Percentiles rank a stretch among this genome's conserved stretches.
Conservation (phyloP, 2,888 invertebrate species). For the Beris morrisii region DNA sequence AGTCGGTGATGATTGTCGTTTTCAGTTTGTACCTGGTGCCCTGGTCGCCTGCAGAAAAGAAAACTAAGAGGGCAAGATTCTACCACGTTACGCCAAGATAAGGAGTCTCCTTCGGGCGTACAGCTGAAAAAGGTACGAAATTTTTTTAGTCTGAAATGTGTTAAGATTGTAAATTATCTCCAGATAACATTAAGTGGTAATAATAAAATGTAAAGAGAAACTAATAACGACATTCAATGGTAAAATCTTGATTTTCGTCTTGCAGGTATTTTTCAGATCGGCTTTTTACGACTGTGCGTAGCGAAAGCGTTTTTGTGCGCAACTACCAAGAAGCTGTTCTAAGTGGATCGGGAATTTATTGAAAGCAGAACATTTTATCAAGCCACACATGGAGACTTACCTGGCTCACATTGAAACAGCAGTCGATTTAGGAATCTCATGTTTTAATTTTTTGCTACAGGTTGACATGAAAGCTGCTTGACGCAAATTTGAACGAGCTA, state of each 20-base stretch:
- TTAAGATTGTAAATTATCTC: conserved; percentile 31
- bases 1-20: conserved; percentile 38
- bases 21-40: conserved; percentile 17
- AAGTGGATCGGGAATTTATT: too few species aligned
- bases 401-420: too few species aligned
- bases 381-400: too few species aligned
- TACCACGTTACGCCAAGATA: conserved; percentile 11
- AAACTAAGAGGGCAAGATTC: conserved; percentile 18
- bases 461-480: too few species aligned
- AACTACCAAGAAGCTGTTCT: too few species aligned
- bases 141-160: conserved; percentile 27
- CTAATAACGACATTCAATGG: conserved; percentile 22
- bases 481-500: too few species aligned
- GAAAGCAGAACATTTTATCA: too few species aligned
- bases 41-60: neutral
- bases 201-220: conserved; percentile 18
- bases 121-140: neutral
- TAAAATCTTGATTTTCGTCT: conserved; percentile 16
- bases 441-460: too few species aligned
- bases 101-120: neutral
- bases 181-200: conserved; percentile 22
- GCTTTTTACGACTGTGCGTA: too few species aligned
- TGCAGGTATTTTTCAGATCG: too few species aligned
- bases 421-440: too few species aligned
- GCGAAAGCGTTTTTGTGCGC: too few species aligned